These are phyloP conservation scores for Pelochelys cantorii DNA, from an alignment of 2,797 vertebrate species.

Conservation along the genomic window DNA sequence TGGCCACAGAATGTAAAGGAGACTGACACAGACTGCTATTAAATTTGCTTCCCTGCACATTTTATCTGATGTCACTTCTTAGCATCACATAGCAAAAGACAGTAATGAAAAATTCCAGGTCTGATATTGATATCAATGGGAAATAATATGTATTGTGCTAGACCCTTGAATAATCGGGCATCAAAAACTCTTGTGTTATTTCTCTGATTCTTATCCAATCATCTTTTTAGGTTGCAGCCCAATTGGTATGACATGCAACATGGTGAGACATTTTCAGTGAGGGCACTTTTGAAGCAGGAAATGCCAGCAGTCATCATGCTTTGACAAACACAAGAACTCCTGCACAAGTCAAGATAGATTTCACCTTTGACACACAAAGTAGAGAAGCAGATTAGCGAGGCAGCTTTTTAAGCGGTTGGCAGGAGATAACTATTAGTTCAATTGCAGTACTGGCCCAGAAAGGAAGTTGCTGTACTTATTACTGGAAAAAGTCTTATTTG, in stretches of 20 bases:
- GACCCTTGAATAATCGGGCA: not conserved
- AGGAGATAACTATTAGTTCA: constrained; percentile 71
- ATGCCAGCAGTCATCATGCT: constrained; percentile 1
- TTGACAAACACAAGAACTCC: constrained; percentile 8
- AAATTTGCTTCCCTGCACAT: not conserved
- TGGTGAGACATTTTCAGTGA: not conserved
- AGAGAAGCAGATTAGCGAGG: constrained; percentile 71
- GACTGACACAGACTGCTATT: not conserved
- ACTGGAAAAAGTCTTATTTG: constrained; percentile 80
- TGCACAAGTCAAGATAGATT: constrained; percentile 54
- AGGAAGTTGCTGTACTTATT: constrained; percentile 80
- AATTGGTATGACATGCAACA: not conserved
- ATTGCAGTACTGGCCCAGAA: constrained; percentile 64
- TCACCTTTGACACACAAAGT: constrained; percentile 57
- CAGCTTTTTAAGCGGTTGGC: constrained; percentile 70
- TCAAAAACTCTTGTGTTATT: not conserved
- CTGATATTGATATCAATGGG: not conserved
- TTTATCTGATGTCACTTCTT: not conserved
- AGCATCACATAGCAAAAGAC: not conserved
- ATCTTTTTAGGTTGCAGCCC: not conserved
- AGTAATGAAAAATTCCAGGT: accelerated
- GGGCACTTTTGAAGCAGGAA: constrained; percentile 12
- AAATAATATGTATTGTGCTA: not conserved
- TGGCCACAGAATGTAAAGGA: not conserved
- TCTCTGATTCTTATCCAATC: not conserved